phyloP scores from a whole-genome alignment of 2,888 invertebrate species.

The Biston betularia region DNA sequence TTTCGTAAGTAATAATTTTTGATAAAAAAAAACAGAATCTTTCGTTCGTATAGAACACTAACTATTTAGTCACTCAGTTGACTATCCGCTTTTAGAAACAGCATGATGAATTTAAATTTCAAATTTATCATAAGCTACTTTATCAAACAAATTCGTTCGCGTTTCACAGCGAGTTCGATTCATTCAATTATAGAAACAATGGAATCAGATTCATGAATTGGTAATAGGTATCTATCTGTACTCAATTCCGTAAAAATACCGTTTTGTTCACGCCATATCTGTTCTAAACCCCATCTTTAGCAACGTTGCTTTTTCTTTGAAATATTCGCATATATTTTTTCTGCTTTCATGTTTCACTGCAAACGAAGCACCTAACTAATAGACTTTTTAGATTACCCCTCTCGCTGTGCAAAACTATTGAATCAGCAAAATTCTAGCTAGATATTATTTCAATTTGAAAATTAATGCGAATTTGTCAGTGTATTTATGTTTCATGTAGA shows the following conservation, averaged over 20 bases:
- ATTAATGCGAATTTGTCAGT: constrained; percentile 1
- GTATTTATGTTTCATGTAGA: background rate
- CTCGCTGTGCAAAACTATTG: constrained; percentile 16
- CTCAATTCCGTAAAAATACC: constrained; percentile 43
- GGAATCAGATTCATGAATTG: constrained; percentile 43
- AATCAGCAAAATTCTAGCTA: constrained; percentile 13
- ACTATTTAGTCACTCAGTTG: background rate
- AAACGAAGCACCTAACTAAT: constrained; percentile 28
- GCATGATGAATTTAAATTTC: constrained; percentile 29
- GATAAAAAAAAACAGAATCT: too few relatives aligned
- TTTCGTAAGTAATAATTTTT: too few relatives aligned
- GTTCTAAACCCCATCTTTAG: constrained; percentile 10
- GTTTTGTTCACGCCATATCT: constrained; percentile 27
- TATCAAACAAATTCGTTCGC: constrained; percentile 38
- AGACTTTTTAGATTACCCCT: constrained; percentile 25
- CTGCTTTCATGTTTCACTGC: constrained; percentile 24
- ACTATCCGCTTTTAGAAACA: constrained; percentile 13
- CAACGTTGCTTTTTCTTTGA: constrained; percentile 28
- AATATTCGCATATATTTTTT: constrained; percentile 14
- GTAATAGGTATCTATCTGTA: constrained; percentile 40
- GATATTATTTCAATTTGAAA: constrained; percentile 23
- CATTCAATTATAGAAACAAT: constrained; percentile 45
- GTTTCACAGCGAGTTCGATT: constrained; percentile 38
- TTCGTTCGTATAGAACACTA: too few relatives aligned
- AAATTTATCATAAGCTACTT: constrained; percentile 34